These are phyloP conservation scores for Helicoverpa zea DNA, from an alignment of 1,140 invertebrate species.

Conservation along the genomic window DNA sequence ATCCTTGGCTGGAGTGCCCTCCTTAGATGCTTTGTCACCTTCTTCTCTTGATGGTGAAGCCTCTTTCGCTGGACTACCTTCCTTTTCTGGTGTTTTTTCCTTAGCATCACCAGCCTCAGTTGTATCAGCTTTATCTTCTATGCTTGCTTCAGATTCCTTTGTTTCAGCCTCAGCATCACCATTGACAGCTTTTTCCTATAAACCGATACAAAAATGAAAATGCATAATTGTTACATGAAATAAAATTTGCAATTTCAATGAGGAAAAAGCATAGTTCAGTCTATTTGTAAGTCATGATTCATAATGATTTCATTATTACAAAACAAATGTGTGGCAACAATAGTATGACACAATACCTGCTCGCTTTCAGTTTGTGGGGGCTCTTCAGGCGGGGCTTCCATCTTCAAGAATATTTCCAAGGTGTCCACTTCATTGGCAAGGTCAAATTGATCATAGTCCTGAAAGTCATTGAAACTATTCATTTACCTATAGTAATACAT, in stretches of 20 bases:
- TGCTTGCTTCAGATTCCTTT: slow-evolving; percentile 56
- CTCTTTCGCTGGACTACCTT: slow-evolving; percentile 53
- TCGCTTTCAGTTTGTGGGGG: slow-evolving; percentile 60
- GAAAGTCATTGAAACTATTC: slow-evolving; percentile 59
- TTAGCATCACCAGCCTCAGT: slow-evolving; percentile 50
- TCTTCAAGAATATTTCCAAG: slow-evolving; percentile 94
- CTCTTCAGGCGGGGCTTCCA: slow-evolving; percentile 85
- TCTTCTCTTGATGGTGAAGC: slow-evolving; percentile 55
- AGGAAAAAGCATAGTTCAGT: background rate
- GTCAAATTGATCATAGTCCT: slow-evolving; percentile 98
- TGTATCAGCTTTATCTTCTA: slow-evolving; percentile 50
- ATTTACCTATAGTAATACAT: background rate
- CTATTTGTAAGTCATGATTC: background rate
- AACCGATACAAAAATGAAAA: background rate
- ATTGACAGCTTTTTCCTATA: slow-evolving; percentile 72
- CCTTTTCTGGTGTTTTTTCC: slow-evolving; percentile 45
- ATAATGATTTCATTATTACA: background rate
- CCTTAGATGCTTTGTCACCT: slow-evolving; percentile 49
- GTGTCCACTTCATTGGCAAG: slow-evolving; percentile 96
- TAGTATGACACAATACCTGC: slow-evolving; percentile 58
- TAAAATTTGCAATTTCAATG: too few species aligned
- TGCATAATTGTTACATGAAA: background rate
- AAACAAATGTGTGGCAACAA: background rate
- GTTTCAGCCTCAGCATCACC: slow-evolving; percentile 65
- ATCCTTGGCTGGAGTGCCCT: slow-evolving; percentile 60